A percentile compares a stretch with the other conserved stretches of the same genome.
phyloP scores from a whole-genome alignment of 1,140 invertebrate species.

The Andrena cerasifolii region DNA sequence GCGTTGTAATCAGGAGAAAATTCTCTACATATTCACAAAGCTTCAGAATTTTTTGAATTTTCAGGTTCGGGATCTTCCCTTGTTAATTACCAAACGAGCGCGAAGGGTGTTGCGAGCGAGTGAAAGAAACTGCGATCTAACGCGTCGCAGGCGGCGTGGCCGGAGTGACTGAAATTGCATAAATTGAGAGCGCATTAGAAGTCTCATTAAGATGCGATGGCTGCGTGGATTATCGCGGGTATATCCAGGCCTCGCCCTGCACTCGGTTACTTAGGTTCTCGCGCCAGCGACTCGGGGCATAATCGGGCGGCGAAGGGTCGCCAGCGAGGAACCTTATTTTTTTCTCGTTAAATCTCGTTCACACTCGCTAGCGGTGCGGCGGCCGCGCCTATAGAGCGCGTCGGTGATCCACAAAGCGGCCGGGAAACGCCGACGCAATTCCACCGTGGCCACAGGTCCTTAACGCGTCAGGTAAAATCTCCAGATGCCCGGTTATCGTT shows the following conservation, averaged over 20 bases:
- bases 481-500: slow-evolving; percentile 6
- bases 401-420: background rate
- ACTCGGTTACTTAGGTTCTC: slow-evolving; percentile 66
- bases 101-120: background rate
- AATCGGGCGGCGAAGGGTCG: slow-evolving; percentile 63
- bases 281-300: slow-evolving; percentile 69
- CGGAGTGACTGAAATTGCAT: slow-evolving; percentile 25
- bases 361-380: background rate
- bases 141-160: background rate
- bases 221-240: slow-evolving; percentile 10
- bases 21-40: too few species aligned
- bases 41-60: too few species aligned
- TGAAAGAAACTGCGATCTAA: background rate
- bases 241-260: slow-evolving; percentile 51
- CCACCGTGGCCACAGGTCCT: background rate
- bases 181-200: slow-evolving; percentile 31
- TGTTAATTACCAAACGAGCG: slow-evolving; percentile 22
- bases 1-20: too few species aligned
- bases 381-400: background rate
- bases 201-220: slow-evolving; percentile 43
- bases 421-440: background rate
- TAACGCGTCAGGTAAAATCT: slow-evolving; percentile 6
- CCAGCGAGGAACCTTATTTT: slow-evolving; percentile 29
- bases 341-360: slow-evolving; percentile 49
- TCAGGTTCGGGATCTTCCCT: too few species aligned